Percentiles rank a stretch among this genome's conserved stretches.
Evolutionary conservation across 2,113 vertebrate species (phyloP).

Genomic region (Cottus gobio): DNA sequence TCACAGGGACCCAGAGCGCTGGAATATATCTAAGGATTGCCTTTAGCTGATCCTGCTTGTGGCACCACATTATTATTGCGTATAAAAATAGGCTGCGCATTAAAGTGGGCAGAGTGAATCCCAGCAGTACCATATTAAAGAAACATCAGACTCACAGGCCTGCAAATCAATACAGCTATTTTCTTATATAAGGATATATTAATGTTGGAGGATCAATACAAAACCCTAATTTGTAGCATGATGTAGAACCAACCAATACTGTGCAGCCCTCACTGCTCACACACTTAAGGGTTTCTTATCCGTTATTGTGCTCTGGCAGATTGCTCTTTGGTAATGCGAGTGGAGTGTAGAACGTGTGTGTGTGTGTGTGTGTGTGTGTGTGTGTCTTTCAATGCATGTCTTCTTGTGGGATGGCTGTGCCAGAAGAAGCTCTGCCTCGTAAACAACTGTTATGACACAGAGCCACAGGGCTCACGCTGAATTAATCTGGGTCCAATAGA

Average conservation of each 20-base stretch:
- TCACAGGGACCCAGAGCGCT: conserved; percentile 15
- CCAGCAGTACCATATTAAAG: conserved; percentile 54
- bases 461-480: conserved; percentile 32
- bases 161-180: conserved; percentile 57
- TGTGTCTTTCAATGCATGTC: conserved; percentile 4
- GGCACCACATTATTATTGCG: conserved; percentile 67
- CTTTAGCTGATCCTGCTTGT: conserved; percentile 56
- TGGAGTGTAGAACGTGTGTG: conserved; percentile 7
- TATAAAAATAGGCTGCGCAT: conserved; percentile 66
- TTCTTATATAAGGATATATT: conserved; percentile 54
- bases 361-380: neutral
- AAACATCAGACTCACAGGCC: conserved; percentile 32
- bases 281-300: conserved; percentile 33
- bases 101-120: conserved; percentile 54
- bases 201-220: conserved; percentile 58
- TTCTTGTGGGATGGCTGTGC: conserved; percentile 25
- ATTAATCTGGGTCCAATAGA: conserved; percentile 28
- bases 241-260: conserved; percentile 24
- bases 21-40: conserved; percentile 37
- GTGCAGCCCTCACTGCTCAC: conserved; percentile 5
- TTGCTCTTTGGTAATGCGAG: conserved; percentile 43
- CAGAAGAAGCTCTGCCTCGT: conserved; percentile 43
- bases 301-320: conserved; percentile 38
- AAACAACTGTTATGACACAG: conserved; percentile 54
- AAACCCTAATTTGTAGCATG: conserved; percentile 45